These are phyloP conservation scores for Campoplex nolae DNA, from an alignment of 2,888 invertebrate genomes.

Conservation along the genomic window DNA sequence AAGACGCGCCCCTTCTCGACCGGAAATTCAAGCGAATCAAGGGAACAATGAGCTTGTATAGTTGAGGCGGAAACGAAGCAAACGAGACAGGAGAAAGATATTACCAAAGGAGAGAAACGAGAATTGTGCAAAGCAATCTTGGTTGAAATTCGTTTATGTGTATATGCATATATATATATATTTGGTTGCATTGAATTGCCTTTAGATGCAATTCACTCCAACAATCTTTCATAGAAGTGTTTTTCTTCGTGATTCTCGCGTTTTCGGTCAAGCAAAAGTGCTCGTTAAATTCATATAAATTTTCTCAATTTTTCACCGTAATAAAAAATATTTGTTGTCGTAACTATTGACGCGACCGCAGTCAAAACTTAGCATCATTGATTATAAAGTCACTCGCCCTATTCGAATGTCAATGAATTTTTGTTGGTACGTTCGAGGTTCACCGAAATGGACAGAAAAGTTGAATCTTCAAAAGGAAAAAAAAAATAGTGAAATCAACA, in stretches of 20 bases:
- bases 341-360: not conserved
- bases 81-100: slow-evolving; percentile 55
- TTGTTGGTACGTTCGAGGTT: not conserved
- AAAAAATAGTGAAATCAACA: too few relatives aligned
- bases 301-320: not conserved
- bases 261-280: not conserved
- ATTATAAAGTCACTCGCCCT: not conserved
- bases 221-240: not conserved
- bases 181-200: not conserved
- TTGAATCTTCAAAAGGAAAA: too few relatives aligned
- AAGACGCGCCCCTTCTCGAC: slow-evolving; percentile 72
- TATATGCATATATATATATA: not conserved
- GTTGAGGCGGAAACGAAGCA: slow-evolving; percentile 69
- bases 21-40: slow-evolving; percentile 75
- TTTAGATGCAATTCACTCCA: slow-evolving; percentile 2
- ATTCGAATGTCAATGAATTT: not conserved
- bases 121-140: slow-evolving; percentile 29
- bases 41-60: slow-evolving; percentile 72
- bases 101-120: slow-evolving; percentile 33
- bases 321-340: not conserved
- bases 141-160: slow-evolving; percentile 11
- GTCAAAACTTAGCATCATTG: not conserved
- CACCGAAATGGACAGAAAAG: too few relatives aligned
- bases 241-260: not conserved
- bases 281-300: not conserved